phyloP scores from a whole-genome alignment of 2,888 invertebrate species.

The Proisotoma minuta region DNA sequence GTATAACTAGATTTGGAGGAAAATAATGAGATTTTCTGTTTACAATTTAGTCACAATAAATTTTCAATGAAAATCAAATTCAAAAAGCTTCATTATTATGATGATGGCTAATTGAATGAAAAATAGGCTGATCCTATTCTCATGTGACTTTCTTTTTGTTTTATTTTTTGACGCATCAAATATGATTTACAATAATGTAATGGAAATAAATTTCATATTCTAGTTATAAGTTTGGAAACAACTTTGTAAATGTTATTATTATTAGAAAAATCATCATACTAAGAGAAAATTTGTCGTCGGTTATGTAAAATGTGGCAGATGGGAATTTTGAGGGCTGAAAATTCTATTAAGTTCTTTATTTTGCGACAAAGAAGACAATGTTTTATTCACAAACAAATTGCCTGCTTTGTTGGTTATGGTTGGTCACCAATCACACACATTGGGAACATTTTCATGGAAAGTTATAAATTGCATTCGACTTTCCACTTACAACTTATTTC shows the following conservation, averaged over 20 bases:
- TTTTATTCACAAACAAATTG: slow-evolving; percentile 42
- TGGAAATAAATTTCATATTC: slow-evolving; percentile 1
- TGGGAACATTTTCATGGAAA: too few relatives aligned
- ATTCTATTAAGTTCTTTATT: slow-evolving; percentile 40
- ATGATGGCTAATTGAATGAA: slow-evolving; percentile 24
- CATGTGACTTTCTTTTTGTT: too few relatives aligned
- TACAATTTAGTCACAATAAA: not conserved
- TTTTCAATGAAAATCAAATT: slow-evolving; percentile 14
- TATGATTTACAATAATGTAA: slow-evolving; percentile 1
- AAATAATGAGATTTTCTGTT: slow-evolving; percentile 11
- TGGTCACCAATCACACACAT: slow-evolving; percentile 5
- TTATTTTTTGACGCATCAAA: not conserved
- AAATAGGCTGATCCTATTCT: slow-evolving; percentile 13
- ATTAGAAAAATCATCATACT: not conserved
- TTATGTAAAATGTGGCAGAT: slow-evolving; percentile 43
- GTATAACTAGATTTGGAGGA: slow-evolving; percentile 1
- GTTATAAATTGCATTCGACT: slow-evolving; percentile 5
- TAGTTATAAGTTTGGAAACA: not conserved
- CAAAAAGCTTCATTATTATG: slow-evolving; percentile 16
- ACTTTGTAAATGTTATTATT: not conserved
- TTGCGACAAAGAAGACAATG: slow-evolving; percentile 25
- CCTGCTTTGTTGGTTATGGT: slow-evolving; percentile 8
- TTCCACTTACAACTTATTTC: slow-evolving; percentile 4
- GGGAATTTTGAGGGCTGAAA: slow-evolving; percentile 44
- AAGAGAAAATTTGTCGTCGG: not conserved